Evolutionary conservation across 2,888 invertebrate species (phyloP), one percentile per base, ranked within the genome.

Genomic region (Euclidia mi): DNA sequence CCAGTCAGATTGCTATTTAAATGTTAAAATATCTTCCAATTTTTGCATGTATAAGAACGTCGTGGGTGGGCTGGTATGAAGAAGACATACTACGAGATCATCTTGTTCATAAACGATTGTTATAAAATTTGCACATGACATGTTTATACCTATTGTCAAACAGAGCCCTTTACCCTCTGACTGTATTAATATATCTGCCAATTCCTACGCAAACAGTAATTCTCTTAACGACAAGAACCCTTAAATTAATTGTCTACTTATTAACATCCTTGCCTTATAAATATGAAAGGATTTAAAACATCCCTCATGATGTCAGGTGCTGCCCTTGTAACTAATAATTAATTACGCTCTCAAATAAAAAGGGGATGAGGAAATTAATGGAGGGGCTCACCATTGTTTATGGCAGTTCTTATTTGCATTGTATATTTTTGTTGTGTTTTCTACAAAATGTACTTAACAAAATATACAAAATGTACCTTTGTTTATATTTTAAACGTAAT

Each of bases 341-440:
- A 49, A 49, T 49, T 49, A 32, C 41, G 12, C 40, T 25, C 11
- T 20, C 25, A 32, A 48, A 48, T 48, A 55, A 70, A 70, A 40
- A 65, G n/a, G 15, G 49, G 44, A 53, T 48, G 41, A 50, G 45
- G 45, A 29, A 60, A 57, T 65, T 68, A 69, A 70, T 60, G 57
- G 43, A 56, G n/a, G 40, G 56, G 50, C 67, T 66, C 40, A 58
- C 71, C 38, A 43, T 64, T 64, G 58, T 70, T 70, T 67, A 70
- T 53, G 38, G 64, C 65, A 52, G 17, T 56, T 52, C 44, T 56
- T 62, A 65, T 68, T 68, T 65, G 68, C 65, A 68, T 62, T 57
- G 53, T 56, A 44, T 48, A 49, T 67, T 64, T 66, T 35, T 47
- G 31, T 47, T 43, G 32, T 42, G 11, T 32, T 34, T 42, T 32